Base-by-base conservation (phyloP, 2,888 invertebrate genomes). In the Diplazon laetatorius region DNA sequence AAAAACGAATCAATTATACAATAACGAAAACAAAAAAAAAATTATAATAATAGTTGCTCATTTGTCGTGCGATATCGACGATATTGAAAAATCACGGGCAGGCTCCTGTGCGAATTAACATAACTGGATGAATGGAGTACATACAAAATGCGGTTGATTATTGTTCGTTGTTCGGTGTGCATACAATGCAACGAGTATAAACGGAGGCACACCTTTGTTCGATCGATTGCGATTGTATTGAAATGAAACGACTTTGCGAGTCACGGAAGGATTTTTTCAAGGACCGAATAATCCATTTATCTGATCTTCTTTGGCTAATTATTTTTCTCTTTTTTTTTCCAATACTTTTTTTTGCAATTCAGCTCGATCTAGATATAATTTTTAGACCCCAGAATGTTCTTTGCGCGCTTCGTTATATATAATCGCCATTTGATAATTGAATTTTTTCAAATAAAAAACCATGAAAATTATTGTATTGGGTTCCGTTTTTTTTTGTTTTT, bases 121-220 rank as follows among this genome's bases (percentile, higher is more conserved):
- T 60, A 39, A 70, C 46, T 37, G 10, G 20, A 22, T 9, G 59
- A 70, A 68, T n/a, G n/a, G n/a, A n/a, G n/a, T 35, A 9, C 9
- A 14, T 44, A 10, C 10, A 0, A 12, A 25, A 14, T 30, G 20
- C 14, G 14, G 39, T 37, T 4, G n/a, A 18, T n/a, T 39, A 66
- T 30, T 57, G 44, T 68, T 35, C 20, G 12, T n/a, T n/a, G 10
- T 4, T 2, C 5, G 59, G 6, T 4, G 12, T 12, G 55, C n/a
- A 35, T 10, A 59, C 16, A 48, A 59, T 12, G n/a, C n/a, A 48
- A 48, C n/a, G 14, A 39, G 18, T 14, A 60, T 16, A 59, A 70
- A n/a, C n/a, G n/a, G n/a, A 69, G 12, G 10, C 22, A 37, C 44
- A 46, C 46, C 59, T n/a, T 70, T 48, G 50, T 14, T 52, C 25